Evolutionary conservation across 92 coral and sea anemone species (phyloP).

Genomic region (Meandrina meandrites): DNA sequence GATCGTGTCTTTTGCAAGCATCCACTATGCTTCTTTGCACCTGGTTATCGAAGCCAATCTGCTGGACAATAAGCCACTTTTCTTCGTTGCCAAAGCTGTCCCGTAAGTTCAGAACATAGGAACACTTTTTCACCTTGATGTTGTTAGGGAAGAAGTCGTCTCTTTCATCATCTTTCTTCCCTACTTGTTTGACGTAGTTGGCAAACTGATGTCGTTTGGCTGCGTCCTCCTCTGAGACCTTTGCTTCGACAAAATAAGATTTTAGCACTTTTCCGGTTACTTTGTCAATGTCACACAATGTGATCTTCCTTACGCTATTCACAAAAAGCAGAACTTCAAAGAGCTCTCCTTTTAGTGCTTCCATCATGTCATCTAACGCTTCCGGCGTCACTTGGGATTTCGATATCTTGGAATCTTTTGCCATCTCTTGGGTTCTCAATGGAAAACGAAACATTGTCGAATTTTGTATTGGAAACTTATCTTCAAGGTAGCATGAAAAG

Average conservation of each 20-base stretch:
- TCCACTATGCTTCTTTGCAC: conserved; percentile 20
- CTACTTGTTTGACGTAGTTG: conserved; percentile 30
- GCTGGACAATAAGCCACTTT: conserved; percentile 78
- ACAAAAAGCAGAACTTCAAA: conserved; percentile 76
- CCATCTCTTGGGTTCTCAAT: conserved; percentile 46
- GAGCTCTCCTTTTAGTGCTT: conserved; percentile 59
- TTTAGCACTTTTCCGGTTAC: conserved; percentile 33
- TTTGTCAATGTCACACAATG: conserved; percentile 63
- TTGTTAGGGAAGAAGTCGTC: conserved; percentile 34
- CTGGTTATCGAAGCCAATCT: conserved; percentile 66
- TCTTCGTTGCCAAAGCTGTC: conserved; percentile 62
- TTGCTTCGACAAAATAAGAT: conserved; percentile 54
- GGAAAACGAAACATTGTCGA: conserved; percentile 78
- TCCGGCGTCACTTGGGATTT: conserved; percentile 32
- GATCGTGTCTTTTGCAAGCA: conserved; percentile 52
- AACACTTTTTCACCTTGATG: conserved; percentile 49
- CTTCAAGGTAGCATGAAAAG: conserved; percentile 56
- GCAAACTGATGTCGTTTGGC: conserved; percentile 60
- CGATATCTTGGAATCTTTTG: conserved; percentile 33
- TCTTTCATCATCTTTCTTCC: conserved; percentile 1
- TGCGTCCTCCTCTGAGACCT: conserved; percentile 58
- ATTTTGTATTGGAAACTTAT: conserved; percentile 47
- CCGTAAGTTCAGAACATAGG: conserved; percentile 61
- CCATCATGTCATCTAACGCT: conserved; percentile 49
- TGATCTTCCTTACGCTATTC: conserved; percentile 69